Base-by-base conservation (phyloP, 2,797 vertebrate genomes). In the Sebastes vulpes region DNA sequence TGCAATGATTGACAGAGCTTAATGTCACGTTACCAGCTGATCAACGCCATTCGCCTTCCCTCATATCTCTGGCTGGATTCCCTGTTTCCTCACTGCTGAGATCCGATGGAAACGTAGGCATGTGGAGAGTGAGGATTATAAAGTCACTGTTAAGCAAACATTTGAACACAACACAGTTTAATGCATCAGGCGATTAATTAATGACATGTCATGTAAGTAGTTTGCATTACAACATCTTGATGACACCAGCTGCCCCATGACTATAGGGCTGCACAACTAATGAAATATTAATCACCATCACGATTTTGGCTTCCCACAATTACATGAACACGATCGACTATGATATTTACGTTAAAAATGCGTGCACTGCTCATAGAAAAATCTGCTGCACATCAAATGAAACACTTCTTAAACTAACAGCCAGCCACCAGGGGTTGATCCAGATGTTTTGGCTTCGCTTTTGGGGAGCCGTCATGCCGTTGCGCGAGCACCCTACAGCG, bases 171-270 rank as follows among this genome's bases (percentile, higher is more conserved):
- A 59, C 73, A 48, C 68, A 77, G 53, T 88, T 82, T 66, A 79
- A 72, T 70, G 63, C 25, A 83, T 83, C 26, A 81, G 72, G 60
- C 32, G 57, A 76, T 89, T 89, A 87, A 75, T 75, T 70, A 87
- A 83, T 87, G 79, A 79, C 77, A 66, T 86, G 72, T 59, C 78
- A 56, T 89, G 86, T 91, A 89, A 91, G 83, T 85, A 65, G 72
- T 81, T 82, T 66, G 79, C 59, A 38, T 87, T 86, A 89, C 87
- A 91, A 72, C 79, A 68, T 77, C 65, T 84, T 72, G 52, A 81
- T 65, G 54, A 86, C 77, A 82, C 31, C 53, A 69, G 74, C 61
- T 75, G 69, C 64, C 74, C 75, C 66, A 1, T 84, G 79, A 50
- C 42, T 46, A 42, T 42, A 46, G 42, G 16, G 3, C 42, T 46